Evolutionary conservation across 1,140 invertebrate species (phyloP), one percentile per base, ranked within the genome.

Genomic region (Brachionus sp.): DNA sequence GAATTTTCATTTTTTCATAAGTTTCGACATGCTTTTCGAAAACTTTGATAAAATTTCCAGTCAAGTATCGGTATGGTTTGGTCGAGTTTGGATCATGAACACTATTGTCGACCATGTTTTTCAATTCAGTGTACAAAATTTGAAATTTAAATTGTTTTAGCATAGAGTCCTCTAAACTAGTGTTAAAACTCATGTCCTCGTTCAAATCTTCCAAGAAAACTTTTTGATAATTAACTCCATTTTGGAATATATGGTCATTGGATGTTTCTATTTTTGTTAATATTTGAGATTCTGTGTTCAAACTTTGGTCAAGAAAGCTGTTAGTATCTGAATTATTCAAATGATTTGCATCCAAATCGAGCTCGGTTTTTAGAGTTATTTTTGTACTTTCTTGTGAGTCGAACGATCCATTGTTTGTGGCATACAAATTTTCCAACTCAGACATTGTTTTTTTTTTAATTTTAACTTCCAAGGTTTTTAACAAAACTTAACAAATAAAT

Each of bases 1-100:
- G 70, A 29, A 75, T 75, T 46, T 75, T 75, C 37, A 46, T 75
- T 46, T 75, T 75, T 75, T 75, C 70, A 46, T 75, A 75, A 19
- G 19, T 25, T 44, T 75, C 70, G 13, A 75, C 70, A 75, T 75
- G 70, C 25, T 75, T 75, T 13, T 75, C 70, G 25, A 75, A 75
- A 0, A 75, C 70, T 44, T 75, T 75, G n/a, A 75, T 75, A 75
- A 75, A 75, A 44, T 75, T 75, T 7, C 70, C 70, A 6, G 70
- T 75, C 39, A 75, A 75, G 16, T 75, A 75, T 75, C 70, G 6
- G 25, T 75, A 75, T 9, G 70, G 70, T 16, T 75, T 75, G 42
- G 70, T 23, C 16, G 70, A 44, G 39, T 75, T 75, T 44, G 70
- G 37, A 23, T 75, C 70, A 4, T 44, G 70, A 10, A 75, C 42